Evolutionary conservation across 2,888 invertebrate genomes (phyloP), one percentile per base, ranked within the genome.

Genomic region (Sinelater perroti): DNA sequence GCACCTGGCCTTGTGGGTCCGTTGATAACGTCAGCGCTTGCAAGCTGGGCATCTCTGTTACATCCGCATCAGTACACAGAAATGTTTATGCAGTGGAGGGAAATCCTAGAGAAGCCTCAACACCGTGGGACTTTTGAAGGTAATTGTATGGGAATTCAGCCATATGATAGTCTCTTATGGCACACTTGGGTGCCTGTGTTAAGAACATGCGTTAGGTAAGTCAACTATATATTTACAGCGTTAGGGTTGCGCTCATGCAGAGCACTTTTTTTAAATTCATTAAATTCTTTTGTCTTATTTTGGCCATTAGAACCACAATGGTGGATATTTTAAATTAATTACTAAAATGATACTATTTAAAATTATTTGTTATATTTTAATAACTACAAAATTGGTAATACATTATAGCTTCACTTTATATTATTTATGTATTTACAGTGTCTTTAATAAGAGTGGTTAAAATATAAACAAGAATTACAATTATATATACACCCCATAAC

Each of bases 131-230:
- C 74, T 66, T 69, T 78, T 68, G 77, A 79, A 75, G 75, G 76
- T 74, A 78, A 79, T 77, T 75, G 79, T 64, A 77, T 77, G 66
- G 78, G 76, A 66, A 81, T 83, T 3, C 85, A 84, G 66, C 90
- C 93, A 0, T 95, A 91, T 72, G 90, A 93, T 77, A 86, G 87
- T 68, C 80, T 96, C 55, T 80, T 97, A 65, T 95, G 95, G 95
- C 91, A 93, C 72, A 88, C 91, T 60, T 93, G 94, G 87, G 87
- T 95, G 81, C 95, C 95, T n/a, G 83, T 85, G 56, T 81, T 96
- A 60, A 84, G 90, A 67, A 81, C 82, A 30, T 87, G 89, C 33
- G 84, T 89, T 64, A 84, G 86, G 90, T 89, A 78, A 84, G 86
- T 86, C 67, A 49, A 63, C 63, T 64, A 62, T 63, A 65, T 57